A percentile compares a stretch with the other conserved stretches of the same genome.
Conservation (phyloP, 2,797 vertebrate genomes). For the Pseudochirops cupreus region DNA sequence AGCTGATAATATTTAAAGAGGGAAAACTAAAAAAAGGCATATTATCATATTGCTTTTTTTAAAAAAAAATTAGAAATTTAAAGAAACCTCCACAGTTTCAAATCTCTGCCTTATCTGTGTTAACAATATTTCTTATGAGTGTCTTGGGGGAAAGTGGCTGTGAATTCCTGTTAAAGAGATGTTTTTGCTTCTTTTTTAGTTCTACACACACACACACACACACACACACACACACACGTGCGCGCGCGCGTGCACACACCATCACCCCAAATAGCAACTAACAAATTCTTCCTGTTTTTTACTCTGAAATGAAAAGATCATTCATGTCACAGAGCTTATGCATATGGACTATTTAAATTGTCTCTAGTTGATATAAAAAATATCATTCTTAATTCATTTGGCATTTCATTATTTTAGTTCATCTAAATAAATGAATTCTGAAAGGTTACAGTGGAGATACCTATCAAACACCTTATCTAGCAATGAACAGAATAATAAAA, state of each 20-base stretch:
- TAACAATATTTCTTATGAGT: slow-evolving; percentile 11
- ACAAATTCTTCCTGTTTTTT: slow-evolving; percentile 70
- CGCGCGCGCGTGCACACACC: slow-evolving; percentile 35
- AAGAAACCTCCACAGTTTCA: slow-evolving; percentile 24
- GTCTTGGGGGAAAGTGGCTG: background rate
- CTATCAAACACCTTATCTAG: slow-evolving; percentile 82
- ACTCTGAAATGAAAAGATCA: slow-evolving; percentile 81
- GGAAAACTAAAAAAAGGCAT: background rate
- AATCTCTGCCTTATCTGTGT: background rate
- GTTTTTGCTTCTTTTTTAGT: background rate
- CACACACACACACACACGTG: slow-evolving; percentile 23
- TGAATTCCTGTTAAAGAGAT: slow-evolving; percentile 7
- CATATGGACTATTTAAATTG: slow-evolving; percentile 87
- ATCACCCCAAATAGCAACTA: slow-evolving; percentile 50
- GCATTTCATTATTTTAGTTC: slow-evolving; percentile 85
- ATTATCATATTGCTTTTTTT: slow-evolving; percentile 26
- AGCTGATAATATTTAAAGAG: slow-evolving; percentile 12
- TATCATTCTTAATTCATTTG: slow-evolving; percentile 86
- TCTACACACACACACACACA: slow-evolving; percentile 16
- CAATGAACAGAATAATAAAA: slow-evolving; percentile 76
- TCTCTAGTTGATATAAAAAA: slow-evolving; percentile 83
- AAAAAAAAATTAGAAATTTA: slow-evolving; percentile 32
- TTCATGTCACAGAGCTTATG: slow-evolving; percentile 78
- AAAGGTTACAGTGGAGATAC: slow-evolving; percentile 83
- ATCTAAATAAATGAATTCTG: slow-evolving; percentile 85